Percentiles rank a stretch among this genome's conserved stretches.
Evolutionary conservation across 1,140 invertebrate genomes (phyloP).

Genomic region (Pseudachorutes palmiensis): DNA sequence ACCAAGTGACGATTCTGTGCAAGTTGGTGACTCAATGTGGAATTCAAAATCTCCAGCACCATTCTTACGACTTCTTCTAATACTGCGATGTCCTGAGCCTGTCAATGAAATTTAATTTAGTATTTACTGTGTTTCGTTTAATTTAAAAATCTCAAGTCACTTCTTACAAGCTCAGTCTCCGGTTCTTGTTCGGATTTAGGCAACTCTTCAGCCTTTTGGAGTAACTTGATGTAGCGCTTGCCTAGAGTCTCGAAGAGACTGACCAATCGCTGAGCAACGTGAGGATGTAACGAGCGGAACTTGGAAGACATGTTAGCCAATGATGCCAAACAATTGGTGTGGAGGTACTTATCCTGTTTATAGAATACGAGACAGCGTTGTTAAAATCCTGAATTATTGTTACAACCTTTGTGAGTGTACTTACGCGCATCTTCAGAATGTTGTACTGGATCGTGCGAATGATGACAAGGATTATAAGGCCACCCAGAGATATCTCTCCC

Average conservation of each 20-base stretch:
- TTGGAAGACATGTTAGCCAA: slow-evolving; percentile 96
- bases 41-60: slow-evolving; percentile 94
- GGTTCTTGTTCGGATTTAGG: slow-evolving; percentile 39
- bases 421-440: slow-evolving; percentile 85
- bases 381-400: neutral
- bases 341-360: slow-evolving; percentile 80
- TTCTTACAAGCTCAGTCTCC: slow-evolving; percentile 38
- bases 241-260: slow-evolving; percentile 79
- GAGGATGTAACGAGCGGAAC: slow-evolving; percentile 87
- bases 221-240: slow-evolving; percentile 60
- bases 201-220: slow-evolving; percentile 22
- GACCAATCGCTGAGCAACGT: slow-evolving; percentile 87
- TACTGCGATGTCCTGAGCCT: slow-evolving; percentile 82
- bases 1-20: slow-evolving; percentile 88
- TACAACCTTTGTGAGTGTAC: slow-evolving; percentile 26
- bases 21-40: slow-evolving; percentile 77
- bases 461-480: slow-evolving; percentile 88
- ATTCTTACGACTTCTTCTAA: slow-evolving; percentile 93
- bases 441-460: slow-evolving; percentile 96
- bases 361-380: neutral
- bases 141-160: neutral
- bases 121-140: slow-evolving; percentile 7
- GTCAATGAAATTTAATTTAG: slow-evolving; percentile 14
- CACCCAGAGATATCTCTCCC: slow-evolving; percentile 86
- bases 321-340: slow-evolving; percentile 93